These are phyloP conservation scores for Stigmatopora nigra DNA, from an alignment of 2,113 vertebrate genomes.

Conservation along the genomic window DNA sequence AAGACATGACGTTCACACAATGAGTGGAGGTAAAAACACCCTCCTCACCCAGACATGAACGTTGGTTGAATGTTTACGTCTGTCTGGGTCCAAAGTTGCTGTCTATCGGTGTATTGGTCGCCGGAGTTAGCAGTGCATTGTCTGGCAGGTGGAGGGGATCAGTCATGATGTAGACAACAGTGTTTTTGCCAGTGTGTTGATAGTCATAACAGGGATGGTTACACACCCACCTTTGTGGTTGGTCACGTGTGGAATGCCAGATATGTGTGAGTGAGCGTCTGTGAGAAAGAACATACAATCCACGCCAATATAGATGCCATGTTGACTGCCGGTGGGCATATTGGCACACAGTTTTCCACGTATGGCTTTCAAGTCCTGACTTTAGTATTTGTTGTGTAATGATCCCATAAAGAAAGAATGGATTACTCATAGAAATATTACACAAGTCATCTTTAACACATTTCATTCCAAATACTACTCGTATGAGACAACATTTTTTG, in stretches of 20 bases:
- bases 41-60: not conserved
- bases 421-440: not conserved
- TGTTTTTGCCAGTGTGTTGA: slow-evolving; percentile 31
- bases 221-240: slow-evolving; percentile 49
- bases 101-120: slow-evolving; percentile 37
- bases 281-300: slow-evolving; percentile 20
- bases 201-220: slow-evolving; percentile 49
- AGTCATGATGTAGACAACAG: slow-evolving; percentile 41
- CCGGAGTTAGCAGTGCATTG: slow-evolving; percentile 45
- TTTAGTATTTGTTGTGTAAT: not conserved
- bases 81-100: slow-evolving; percentile 42
- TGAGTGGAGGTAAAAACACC: not conserved
- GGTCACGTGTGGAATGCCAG: slow-evolving; percentile 63
- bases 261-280: slow-evolving; percentile 58
- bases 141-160: slow-evolving; percentile 44
- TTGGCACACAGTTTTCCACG: not conserved
- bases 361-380: not conserved
- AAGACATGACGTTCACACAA: not conserved
- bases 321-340: slow-evolving; percentile 10
- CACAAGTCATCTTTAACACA: not conserved
- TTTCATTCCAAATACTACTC: not conserved
- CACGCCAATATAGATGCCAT: slow-evolving; percentile 42
- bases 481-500: not conserved
- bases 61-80: slow-evolving; percentile 40
- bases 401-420: no score